Base-by-base conservation (phyloP, 2,797 vertebrate species). In the Hemibagrus guttatus region DNA sequence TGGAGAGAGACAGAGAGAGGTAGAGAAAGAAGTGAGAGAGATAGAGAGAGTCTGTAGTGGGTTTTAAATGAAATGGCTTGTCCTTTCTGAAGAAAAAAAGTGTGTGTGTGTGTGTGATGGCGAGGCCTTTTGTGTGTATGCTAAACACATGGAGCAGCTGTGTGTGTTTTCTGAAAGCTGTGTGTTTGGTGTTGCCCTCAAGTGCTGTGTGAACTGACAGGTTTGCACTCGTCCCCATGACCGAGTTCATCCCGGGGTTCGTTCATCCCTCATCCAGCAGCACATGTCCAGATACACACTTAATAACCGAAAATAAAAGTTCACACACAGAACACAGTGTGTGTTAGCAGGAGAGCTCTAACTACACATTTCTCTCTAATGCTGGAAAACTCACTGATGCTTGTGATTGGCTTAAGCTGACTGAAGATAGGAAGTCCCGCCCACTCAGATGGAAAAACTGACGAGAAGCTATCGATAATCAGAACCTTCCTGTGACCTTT, bases 41-140 rank as follows among this genome's bases (percentile, higher is more conserved):
- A 68, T 28, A 31, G 6, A 7, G 16, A 35, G 28, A 31, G 5
- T 17, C 31, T 81, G 56, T 26, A 2, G 56, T 21, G 54, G 12
- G 54, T 52, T 35, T 61, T 94, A 94, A 94, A 94, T 94, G 94
- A 94, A 95, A 93, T 93, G 93, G 92, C 93, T 92, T 35, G 92
- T 92, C 89, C 88, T 90, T 92, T 92, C 93, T 91, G 21, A 14
- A 69, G 93, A 92, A 93, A 92, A 88, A 17, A 85, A 3, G 46
- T 46, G 46, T 46, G 46, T 46, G 46, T 46, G 46, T 46, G 46
- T 46, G 2, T 75, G 7, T 16, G 46, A 54, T 92, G 90, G 93
- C 94, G 92, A 85, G 93, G 91, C 93, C 92, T 90, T 95, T 95
- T 95, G 95, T 96, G 93, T 95, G 94, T 95, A 95, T 95, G 95